Base-by-base conservation (phyloP, 2,888 invertebrate genomes). In the Melikaiella ostensackeni region DNA sequence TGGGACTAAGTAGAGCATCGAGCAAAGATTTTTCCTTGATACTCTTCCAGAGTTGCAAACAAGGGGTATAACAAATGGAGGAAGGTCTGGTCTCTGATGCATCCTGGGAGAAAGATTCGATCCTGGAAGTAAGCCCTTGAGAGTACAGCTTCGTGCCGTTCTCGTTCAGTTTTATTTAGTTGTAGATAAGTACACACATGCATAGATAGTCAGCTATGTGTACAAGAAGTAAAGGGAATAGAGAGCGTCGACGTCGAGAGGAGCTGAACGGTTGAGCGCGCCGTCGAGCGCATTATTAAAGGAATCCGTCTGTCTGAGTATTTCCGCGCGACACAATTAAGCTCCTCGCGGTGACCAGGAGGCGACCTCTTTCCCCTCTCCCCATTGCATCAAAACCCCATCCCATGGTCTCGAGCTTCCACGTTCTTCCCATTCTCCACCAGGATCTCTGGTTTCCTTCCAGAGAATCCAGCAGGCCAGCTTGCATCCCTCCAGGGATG, bases 281-380 rank as follows among this genome's bases (percentile, higher is more conserved):
- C 84, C 84, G 86, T 83, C 82, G 84, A 83, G 85, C 85, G 84
- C 87, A 86, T 87, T 89, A 89, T 89, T 88, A 89, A 88, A 87
- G 88, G 86, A 89, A 88, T 89, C 87, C 88, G 84, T 85, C 86
- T 83, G 89, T 89, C 89, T 88, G 89, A 89, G 87, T 87, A 89
- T 89, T 88, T 89, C 85, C 84, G 85, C 86, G 64, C 77, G 77
- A 76, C 74, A 76, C 79, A 77, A 81, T 80, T 77, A 80, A 80
- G 77, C 73, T 46, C 74, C 79, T 74, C 61, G 42, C 42, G 70
- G 77, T 77, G 77, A 77, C 77, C 81, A 79, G 77, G 80, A 73
- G 27, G 77, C 55, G 16, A 27, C 61, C 66, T 74, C 46, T 46
- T 61, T 30, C 33, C 46, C 33, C 11, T 38, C 55, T 57, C 27